Evolutionary conservation across 2,113 vertebrate species (phyloP).

Genomic region (Rhinichthys klamathensis): DNA sequence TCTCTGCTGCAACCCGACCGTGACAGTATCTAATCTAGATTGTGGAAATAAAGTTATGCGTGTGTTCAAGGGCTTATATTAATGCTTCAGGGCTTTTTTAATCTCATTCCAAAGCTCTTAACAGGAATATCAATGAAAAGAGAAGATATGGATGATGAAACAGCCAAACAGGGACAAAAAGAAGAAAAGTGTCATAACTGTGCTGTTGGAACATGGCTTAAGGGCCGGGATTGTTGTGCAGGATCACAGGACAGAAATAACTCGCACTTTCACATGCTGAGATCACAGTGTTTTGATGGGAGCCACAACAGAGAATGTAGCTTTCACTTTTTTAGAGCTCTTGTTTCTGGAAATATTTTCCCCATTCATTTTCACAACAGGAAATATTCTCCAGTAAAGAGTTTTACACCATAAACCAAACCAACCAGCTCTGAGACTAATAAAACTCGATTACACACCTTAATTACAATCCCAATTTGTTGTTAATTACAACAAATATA

Average conservation of each 20-base stretch:
- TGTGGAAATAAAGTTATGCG: neutral
- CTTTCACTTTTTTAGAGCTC: neutral
- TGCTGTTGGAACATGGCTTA: neutral
- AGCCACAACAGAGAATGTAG: neutral
- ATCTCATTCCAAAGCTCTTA: neutral
- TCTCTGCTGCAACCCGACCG: no score
- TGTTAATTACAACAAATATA: neutral
- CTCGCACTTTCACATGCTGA: neutral
- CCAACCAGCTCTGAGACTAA: neutral
- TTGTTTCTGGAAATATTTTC: neutral
- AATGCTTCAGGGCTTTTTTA: neutral
- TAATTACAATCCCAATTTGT: neutral
- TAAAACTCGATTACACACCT: neutral
- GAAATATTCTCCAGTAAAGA: no score
- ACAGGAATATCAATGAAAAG: neutral
- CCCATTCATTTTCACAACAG: neutral
- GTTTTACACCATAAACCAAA: no score
- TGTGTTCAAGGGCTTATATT: neutral
- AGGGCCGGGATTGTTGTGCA: neutral
- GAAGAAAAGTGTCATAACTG: neutral
- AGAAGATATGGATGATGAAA: conserved; percentile 1
- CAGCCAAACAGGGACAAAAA: neutral
- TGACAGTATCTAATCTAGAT: neutral
- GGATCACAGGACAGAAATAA: neutral
- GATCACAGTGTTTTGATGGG: neutral